phyloP scores from a whole-genome alignment of 2,797 vertebrate genomes.

The Acanthurus tractus region DNA sequence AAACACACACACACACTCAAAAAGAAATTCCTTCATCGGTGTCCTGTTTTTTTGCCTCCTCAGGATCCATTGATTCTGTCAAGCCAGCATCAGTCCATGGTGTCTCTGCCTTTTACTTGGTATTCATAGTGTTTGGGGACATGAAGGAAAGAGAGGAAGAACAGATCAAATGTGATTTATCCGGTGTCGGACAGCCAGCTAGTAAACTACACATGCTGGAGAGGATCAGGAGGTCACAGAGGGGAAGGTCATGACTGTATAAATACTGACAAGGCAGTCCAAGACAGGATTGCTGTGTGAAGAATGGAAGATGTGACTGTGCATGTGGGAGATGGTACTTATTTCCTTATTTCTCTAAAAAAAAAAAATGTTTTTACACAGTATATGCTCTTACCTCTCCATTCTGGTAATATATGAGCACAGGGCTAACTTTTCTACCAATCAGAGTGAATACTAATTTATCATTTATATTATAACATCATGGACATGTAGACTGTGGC shows the following conservation, averaged over 20 bases:
- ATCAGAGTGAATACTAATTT: not conserved
- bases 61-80: conserved; percentile 45
- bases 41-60: conserved; percentile 6
- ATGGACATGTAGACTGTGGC: not conserved
- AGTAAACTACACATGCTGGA: conserved; percentile 55
- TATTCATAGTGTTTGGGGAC: conserved; percentile 23
- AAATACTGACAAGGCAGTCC: conserved; percentile 49
- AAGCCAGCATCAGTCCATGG: conserved; percentile 19
- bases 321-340: not conserved
- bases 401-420: not conserved
- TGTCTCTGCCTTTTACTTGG: conserved; percentile 28
- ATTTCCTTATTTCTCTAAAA: not conserved
- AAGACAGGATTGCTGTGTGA: conserved; percentile 37
- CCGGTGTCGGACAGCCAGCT: conserved; percentile 34
- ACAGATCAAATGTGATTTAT: conserved; percentile 61
- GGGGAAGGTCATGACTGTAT: conserved; percentile 67
- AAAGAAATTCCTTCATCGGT: conserved; percentile 5
- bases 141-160: conserved; percentile 17
- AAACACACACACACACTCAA: not conserved
- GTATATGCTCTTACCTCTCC: not conserved
- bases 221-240: conserved; percentile 49
- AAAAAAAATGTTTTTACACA: not conserved
- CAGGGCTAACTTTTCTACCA: not conserved
- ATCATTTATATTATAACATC: not conserved
- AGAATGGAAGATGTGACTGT: conserved; percentile 12